These are phyloP conservation scores for Eupithecia vulgata DNA, from an alignment of 2,888 invertebrate species.

Conservation along the genomic window DNA sequence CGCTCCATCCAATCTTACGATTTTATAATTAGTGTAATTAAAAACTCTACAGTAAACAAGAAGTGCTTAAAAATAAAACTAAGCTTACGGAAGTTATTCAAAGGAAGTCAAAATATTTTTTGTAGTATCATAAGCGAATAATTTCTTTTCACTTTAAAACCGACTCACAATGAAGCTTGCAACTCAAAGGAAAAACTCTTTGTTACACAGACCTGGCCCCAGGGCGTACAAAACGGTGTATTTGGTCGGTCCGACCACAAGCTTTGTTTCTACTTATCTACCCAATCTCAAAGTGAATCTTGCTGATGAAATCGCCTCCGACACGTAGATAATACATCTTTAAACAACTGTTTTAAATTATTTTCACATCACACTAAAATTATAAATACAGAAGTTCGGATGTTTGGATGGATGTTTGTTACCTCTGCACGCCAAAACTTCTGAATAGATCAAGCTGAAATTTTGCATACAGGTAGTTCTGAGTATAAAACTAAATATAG, in stretches of 20 bases:
- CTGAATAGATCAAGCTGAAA: too few relatives aligned
- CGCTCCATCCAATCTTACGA: not conserved
- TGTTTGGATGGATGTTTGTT: too few relatives aligned
- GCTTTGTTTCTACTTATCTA: not conserved
- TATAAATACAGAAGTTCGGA: too few relatives aligned
- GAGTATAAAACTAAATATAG: too few relatives aligned
- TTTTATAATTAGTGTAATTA: not conserved
- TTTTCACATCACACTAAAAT: too few relatives aligned
- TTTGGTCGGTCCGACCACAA: not conserved
- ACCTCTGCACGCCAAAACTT: too few relatives aligned
- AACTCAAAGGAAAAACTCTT: conserved; percentile 24
- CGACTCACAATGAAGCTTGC: conserved; percentile 15
- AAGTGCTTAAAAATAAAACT: not conserved
- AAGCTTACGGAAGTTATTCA: not conserved
- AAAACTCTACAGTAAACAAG: not conserved
- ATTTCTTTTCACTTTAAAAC: conserved; percentile 8
- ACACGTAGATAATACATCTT: not conserved
- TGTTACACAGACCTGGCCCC: conserved; percentile 18
- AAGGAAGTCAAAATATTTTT: not conserved
- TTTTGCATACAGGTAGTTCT: too few relatives aligned
- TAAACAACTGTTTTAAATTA: not conserved
- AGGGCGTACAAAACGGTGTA: not conserved
- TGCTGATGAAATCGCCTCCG: too few relatives aligned
- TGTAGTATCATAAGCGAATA: not conserved
- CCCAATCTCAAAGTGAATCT: not conserved